phyloP scores from a whole-genome alignment of 1,140 invertebrate species.

The Danaus melanippus region DNA sequence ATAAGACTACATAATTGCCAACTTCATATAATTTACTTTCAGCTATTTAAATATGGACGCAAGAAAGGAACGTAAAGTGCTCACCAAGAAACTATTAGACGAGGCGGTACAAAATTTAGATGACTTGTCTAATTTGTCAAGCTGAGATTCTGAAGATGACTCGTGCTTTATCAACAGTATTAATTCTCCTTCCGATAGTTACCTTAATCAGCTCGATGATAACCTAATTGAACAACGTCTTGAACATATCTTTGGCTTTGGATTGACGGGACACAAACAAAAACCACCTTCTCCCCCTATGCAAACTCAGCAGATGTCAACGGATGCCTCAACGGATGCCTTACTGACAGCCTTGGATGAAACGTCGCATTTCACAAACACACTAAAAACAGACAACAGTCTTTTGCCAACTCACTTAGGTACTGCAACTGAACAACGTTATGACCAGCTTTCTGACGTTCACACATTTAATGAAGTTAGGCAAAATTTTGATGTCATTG shows the following conservation, averaged over 20 bases:
- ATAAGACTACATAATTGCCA: too few relatives aligned
- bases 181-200: too few relatives aligned
- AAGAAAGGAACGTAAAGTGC: too few relatives aligned
- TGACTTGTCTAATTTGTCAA: too few relatives aligned
- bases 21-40: too few relatives aligned
- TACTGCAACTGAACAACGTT: conserved; percentile 24
- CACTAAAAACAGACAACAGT: conserved; percentile 27
- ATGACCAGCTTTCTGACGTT: conserved; percentile 18
- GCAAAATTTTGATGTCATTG: conserved; percentile 20
- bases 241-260: conserved; percentile 28
- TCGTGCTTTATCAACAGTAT: too few relatives aligned
- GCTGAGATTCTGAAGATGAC: too few relatives aligned
- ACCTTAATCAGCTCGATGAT: too few relatives aligned
- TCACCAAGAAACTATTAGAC: too few relatives aligned
- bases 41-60: too few relatives aligned
- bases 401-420: conserved; percentile 26
- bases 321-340: conserved; percentile 31
- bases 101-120: too few relatives aligned
- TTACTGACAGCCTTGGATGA: conserved; percentile 29
- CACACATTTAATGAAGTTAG: conserved; percentile 20
- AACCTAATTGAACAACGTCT: too few relatives aligned
- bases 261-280: conserved; percentile 23
- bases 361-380: conserved; percentile 29
- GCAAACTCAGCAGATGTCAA: conserved; percentile 30
- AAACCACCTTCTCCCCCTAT: conserved; percentile 17